These are phyloP conservation scores for Hephaestus fuliginosus DNA, from an alignment of 2,797 vertebrate species.

Conservation along the genomic window DNA sequence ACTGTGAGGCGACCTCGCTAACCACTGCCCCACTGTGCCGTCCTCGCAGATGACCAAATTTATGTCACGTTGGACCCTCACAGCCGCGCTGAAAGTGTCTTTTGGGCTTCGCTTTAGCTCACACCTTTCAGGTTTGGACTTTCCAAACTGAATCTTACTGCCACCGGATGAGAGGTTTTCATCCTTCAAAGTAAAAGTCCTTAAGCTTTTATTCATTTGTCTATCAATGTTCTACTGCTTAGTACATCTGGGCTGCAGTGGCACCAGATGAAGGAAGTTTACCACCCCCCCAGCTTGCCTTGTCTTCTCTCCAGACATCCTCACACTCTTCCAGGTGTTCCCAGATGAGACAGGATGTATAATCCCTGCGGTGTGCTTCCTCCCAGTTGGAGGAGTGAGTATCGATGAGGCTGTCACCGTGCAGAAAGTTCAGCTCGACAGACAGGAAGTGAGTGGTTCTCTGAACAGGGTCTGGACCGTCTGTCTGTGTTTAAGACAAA, in stretches of 20 bases:
- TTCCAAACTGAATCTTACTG: neutral
- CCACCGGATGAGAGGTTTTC: neutral
- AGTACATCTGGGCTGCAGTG: neutral
- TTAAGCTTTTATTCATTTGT: neutral
- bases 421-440: slow-evolving; percentile 16
- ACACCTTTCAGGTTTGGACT: slow-evolving; percentile 2
- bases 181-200: neutral
- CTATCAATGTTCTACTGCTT: neutral
- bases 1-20: slow-evolving; percentile 36
- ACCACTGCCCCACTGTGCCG: slow-evolving; percentile 23
- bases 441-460: slow-evolving; percentile 53
- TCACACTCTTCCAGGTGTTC: neutral
- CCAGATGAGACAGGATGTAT: neutral
- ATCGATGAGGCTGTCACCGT: slow-evolving; percentile 1
- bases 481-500: slow-evolving; percentile 55
- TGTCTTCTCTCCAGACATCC: neutral
- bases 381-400: neutral
- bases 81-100: neutral
- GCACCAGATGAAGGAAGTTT: neutral
- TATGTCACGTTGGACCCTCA: neutral
- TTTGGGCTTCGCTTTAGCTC: neutral
- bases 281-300: neutral
- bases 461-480: slow-evolving; percentile 43
- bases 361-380: neutral
- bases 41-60: slow-evolving; percentile 2